phyloP scores from a whole-genome alignment of 2,797 vertebrate genomes.

The Podarcis siculus region DNA sequence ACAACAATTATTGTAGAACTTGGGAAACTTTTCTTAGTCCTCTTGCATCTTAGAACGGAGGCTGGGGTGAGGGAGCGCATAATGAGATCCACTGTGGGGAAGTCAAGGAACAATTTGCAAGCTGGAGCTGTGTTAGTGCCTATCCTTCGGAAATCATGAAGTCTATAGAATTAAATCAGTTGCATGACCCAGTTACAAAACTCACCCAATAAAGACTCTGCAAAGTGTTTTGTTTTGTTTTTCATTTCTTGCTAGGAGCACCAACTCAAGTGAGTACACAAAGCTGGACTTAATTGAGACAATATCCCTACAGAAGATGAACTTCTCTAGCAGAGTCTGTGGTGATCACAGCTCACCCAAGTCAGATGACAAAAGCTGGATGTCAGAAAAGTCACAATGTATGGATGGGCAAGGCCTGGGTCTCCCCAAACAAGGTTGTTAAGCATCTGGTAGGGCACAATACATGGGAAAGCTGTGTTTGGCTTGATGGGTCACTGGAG shows the following conservation, averaged over 20 bases:
- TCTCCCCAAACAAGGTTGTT: background rate
- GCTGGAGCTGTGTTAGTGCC: conserved; percentile 38
- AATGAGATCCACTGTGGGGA: conserved; percentile 30
- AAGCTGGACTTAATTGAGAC: conserved; percentile 46
- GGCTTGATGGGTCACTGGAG: background rate
- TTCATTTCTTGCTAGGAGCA: conserved; percentile 49
- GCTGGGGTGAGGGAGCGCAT: background rate
- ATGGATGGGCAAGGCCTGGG: background rate
- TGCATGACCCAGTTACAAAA: conserved; percentile 24
- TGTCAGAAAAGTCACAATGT: background rate
- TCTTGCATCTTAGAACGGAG: conserved; percentile 25
- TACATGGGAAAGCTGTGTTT: background rate
- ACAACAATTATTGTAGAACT: conserved; percentile 31
- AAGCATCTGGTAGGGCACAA: background rate
- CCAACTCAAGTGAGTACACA: conserved; percentile 49
- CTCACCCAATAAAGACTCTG: conserved; percentile 35
- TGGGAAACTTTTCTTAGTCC: conserved; percentile 1
- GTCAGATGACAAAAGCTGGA: conserved; percentile 10
- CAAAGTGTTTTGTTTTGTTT: conserved; percentile 32
- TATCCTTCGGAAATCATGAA: conserved; percentile 29
- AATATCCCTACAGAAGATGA: conserved; percentile 38
- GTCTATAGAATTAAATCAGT: conserved; percentile 39
- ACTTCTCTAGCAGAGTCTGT: conserved; percentile 33
- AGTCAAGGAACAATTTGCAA: conserved; percentile 37
- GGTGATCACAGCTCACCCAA: conserved; percentile 38